Conservation (phyloP, 2,888 invertebrate species). For the Uropetala carovei region DNA sequence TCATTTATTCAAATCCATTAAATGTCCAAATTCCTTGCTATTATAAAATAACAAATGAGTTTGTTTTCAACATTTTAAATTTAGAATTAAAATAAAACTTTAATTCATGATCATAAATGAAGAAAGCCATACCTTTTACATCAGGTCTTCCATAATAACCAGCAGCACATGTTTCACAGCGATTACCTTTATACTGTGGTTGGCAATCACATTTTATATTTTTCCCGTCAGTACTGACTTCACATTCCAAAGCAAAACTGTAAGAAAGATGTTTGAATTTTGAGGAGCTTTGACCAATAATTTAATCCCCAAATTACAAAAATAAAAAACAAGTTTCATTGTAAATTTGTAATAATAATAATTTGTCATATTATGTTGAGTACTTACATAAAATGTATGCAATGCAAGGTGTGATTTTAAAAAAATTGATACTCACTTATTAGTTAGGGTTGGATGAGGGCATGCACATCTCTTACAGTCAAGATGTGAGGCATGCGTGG, state of each 20-base stretch:
- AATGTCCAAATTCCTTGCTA: too few relatives aligned
- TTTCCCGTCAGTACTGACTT: slow-evolving; percentile 87
- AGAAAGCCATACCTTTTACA: slow-evolving; percentile 74
- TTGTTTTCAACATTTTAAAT: too few relatives aligned
- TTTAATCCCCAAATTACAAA: neutral
- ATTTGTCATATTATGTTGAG: neutral
- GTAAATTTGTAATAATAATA: neutral
- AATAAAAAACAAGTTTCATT: neutral
- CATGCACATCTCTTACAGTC: slow-evolving; percentile 97
- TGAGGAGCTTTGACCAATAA: too few relatives aligned
- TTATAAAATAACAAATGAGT: too few relatives aligned
- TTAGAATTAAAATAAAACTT: too few relatives aligned
- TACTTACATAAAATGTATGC: neutral
- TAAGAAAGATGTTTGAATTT: slow-evolving; percentile 65
- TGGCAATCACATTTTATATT: slow-evolving; percentile 92
- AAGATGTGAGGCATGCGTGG: slow-evolving; percentile 87
- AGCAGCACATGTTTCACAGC: slow-evolving; percentile 92
- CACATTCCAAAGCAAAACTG: slow-evolving; percentile 91
- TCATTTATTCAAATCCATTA: too few relatives aligned
- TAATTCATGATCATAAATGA: neutral
- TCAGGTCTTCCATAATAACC: slow-evolving; percentile 94
- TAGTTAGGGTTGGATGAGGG: slow-evolving; percentile 89
- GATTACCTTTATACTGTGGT: slow-evolving; percentile 91
- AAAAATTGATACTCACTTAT: slow-evolving; percentile 83
- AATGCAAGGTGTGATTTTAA: neutral